Percentiles rank a stretch among this genome's conserved stretches.
These are phyloP conservation scores for Eleginops maclovinus DNA, from an alignment of 2,113 vertebrate genomes.

Conservation along the genomic window DNA sequence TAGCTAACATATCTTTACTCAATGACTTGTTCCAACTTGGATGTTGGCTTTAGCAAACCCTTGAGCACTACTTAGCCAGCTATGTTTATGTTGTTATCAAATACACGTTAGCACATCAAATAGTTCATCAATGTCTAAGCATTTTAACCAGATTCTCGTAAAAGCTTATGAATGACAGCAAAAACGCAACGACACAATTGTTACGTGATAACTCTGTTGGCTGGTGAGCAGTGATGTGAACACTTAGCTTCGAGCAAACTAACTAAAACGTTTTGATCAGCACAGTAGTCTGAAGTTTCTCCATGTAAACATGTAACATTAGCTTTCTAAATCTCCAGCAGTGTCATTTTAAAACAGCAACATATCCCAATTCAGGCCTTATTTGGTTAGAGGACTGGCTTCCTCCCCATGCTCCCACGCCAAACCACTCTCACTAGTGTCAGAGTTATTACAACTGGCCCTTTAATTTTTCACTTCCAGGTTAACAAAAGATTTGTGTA, in stretches of 20 bases:
- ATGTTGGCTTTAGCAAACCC: no score
- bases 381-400: neutral
- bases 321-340: neutral
- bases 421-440: neutral
- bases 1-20: no score
- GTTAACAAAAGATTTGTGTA: constrained; percentile 19
- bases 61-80: no score
- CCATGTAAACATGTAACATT: neutral
- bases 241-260: neutral
- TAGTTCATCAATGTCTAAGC: no score
- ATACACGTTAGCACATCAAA: no score
- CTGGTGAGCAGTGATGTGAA: neutral
- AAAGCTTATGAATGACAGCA: neutral
- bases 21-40: no score
- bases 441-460: neutral
- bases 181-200: neutral
- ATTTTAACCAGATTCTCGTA: no score
- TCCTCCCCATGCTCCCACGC: neutral
- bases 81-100: no score
- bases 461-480: constrained; percentile 45
- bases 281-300: neutral
- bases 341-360: neutral
- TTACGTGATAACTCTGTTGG: neutral
- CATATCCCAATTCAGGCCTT: neutral
- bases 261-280: neutral